A percentile compares a stretch with the other conserved stretches of the same genome.
These are phyloP conservation scores for Sitophilus oryzae DNA, from an alignment of 1,140 invertebrate genomes.

Conservation along the genomic window DNA sequence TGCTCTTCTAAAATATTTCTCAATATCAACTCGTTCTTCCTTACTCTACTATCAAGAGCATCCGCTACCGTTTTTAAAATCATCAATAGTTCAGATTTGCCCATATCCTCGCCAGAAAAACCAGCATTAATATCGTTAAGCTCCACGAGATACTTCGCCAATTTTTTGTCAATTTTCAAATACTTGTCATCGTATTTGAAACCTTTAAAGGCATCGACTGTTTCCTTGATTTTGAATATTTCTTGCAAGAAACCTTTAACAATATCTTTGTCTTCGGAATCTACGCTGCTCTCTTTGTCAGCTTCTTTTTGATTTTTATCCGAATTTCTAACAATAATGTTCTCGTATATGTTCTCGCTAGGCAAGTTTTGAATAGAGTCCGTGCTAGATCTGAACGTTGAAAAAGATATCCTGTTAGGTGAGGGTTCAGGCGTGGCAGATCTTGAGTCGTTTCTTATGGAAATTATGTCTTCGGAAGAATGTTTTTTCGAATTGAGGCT, in stretches of 20 bases:
- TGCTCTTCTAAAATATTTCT: conserved; percentile 9
- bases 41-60: conserved; percentile 7
- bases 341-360: not conserved
- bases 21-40: conserved; percentile 12
- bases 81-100: conserved; percentile 2
- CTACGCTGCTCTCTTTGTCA: not conserved
- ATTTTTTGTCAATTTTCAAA: conserved; percentile 6
- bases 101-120: not conserved
- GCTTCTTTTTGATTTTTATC: not conserved
- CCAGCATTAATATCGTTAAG: not conserved
- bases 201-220: conserved; percentile 11
- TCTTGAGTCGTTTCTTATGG: conserved; percentile 8
- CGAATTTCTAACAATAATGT: not conserved
- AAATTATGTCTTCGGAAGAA: not conserved
- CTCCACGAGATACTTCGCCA: conserved; percentile 16
- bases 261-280: not conserved
- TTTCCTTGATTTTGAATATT: conserved; percentile 6
- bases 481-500: not conserved
- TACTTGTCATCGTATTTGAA: conserved; percentile 20
- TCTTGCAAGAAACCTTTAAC: not conserved
- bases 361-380: conserved; percentile 2
- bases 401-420: conserved; percentile 8
- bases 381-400: conserved; percentile 7
- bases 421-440: not conserved
- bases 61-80: conserved; percentile 9